Conservation (phyloP, 2,797 vertebrate genomes). For the Gila robusta region DNA sequence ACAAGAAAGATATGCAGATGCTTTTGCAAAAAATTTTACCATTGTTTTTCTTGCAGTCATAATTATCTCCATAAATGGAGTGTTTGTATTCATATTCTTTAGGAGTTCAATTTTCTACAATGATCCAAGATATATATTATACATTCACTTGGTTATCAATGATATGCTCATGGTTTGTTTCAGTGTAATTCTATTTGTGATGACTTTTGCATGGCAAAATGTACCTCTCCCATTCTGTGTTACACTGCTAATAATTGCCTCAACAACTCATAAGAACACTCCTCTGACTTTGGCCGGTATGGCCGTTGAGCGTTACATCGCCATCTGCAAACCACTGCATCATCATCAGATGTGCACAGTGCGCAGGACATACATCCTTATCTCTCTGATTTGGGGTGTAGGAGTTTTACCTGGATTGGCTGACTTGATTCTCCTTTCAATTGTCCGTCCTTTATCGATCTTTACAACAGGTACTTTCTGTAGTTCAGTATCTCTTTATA, state of each 20-base stretch:
- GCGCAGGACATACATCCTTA: slow-evolving; percentile 64
- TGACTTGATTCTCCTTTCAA: slow-evolving; percentile 64
- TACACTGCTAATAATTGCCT: slow-evolving; percentile 62
- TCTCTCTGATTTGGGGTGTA: slow-evolving; percentile 69
- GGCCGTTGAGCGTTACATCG: slow-evolving; percentile 77
- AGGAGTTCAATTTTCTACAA: slow-evolving; percentile 54
- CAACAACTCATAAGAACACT: slow-evolving; percentile 71
- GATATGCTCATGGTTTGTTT: slow-evolving; percentile 74
- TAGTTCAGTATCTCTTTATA: slow-evolving; percentile 55
- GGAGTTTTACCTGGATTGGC: slow-evolving; percentile 65
- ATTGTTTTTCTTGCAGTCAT: slow-evolving; percentile 72
- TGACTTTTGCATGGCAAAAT: slow-evolving; percentile 65
- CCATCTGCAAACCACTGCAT: slow-evolving; percentile 72
- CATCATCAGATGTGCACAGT: slow-evolving; percentile 69
- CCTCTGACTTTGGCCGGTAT: slow-evolving; percentile 79
- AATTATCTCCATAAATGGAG: slow-evolving; percentile 76
- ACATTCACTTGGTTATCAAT: slow-evolving; percentile 77
- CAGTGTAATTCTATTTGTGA: slow-evolving; percentile 64
- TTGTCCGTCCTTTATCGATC: slow-evolving; percentile 60
- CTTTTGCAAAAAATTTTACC: slow-evolving; percentile 73
- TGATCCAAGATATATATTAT: slow-evolving; percentile 78
- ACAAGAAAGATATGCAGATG: slow-evolving; percentile 62
- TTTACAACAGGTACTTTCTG: slow-evolving; percentile 65
- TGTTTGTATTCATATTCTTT: slow-evolving; percentile 73
- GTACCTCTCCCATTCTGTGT: slow-evolving; percentile 69